Percentiles rank a stretch among this genome's conserved stretches.
phyloP scores from a whole-genome alignment of 2,888 invertebrate genomes.

The Eupithecia dodoneata region DNA sequence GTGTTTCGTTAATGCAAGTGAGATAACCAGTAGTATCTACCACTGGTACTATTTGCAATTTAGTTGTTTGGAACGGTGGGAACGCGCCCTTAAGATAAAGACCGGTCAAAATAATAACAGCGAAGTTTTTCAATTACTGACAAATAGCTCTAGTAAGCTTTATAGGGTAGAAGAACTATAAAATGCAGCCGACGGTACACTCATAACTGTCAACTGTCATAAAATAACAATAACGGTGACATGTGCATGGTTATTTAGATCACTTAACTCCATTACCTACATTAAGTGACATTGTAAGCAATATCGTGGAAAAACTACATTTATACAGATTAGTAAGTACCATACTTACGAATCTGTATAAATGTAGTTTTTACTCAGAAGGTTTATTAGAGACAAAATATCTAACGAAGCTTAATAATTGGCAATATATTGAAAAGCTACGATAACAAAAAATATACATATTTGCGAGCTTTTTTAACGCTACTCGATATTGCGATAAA shows the following conservation, averaged over 20 bases:
- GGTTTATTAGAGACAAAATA: neutral
- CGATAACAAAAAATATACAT: too few species aligned
- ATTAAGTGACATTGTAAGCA: neutral
- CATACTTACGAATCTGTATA: neutral
- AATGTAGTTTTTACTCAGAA: neutral
- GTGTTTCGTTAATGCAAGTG: too few species aligned
- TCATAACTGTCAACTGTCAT: neutral
- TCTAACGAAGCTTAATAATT: neutral
- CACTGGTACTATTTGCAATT: too few species aligned
- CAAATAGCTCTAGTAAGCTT: neutral
- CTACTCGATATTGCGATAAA: too few species aligned
- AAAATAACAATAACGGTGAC: neutral
- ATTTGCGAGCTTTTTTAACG: too few species aligned
- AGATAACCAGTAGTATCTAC: too few species aligned
- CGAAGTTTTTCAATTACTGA: neutral
- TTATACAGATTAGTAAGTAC: too few species aligned
- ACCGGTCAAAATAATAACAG: neutral
- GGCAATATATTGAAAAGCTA: neutral
- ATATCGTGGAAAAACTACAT: too few species aligned
- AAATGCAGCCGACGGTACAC: neutral
- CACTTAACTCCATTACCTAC: neutral
- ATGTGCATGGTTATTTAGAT: conserved; percentile 5
- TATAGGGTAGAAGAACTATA: conserved; percentile 1
- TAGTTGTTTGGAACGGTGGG: too few species aligned
- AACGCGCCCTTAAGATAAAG: too few species aligned